Conservation (phyloP, 30 jellyfish, hydroid and myxozoan genomes). For the Chironex yamaguchii region DNA sequence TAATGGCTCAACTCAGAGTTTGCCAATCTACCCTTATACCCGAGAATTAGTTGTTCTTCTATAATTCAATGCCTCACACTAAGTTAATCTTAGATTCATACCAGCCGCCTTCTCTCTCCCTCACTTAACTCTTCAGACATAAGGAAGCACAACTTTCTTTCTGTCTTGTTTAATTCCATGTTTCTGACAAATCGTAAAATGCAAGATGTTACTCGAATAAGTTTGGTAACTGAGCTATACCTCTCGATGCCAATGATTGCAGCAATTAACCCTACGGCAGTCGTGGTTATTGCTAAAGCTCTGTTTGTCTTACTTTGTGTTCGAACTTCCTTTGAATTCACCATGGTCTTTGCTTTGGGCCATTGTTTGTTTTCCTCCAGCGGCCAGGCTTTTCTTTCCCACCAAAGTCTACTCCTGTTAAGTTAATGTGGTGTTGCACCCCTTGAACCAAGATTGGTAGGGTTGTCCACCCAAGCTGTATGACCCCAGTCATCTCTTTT, state of each 20-base stretch:
- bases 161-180: background rate
- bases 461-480: conserved; percentile 21
- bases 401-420: conserved; percentile 27
- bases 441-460: conserved; percentile 45
- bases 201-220: background rate
- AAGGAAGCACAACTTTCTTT: too few species aligned
- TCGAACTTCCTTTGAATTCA: too few species aligned
- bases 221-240: conserved; percentile 7
- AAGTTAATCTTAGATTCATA: too few species aligned
- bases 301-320: too few species aligned
- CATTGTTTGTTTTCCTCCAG: too few species aligned
- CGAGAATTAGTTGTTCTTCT: background rate
- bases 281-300: too few species aligned
- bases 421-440: conserved; percentile 35
- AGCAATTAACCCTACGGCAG: too few species aligned
- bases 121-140: too few species aligned
- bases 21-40: conserved; percentile 20
- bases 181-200: background rate
- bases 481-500: conserved; percentile 25
- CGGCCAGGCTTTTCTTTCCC: too few species aligned
- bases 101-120: background rate
- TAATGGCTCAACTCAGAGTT: conserved; percentile 18
- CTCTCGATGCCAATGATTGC: background rate
- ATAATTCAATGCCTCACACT: background rate
- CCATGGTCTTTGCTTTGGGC: too few species aligned